Base-by-base conservation (phyloP, 2,113 vertebrate species). In the Rostratula benghalensis region DNA sequence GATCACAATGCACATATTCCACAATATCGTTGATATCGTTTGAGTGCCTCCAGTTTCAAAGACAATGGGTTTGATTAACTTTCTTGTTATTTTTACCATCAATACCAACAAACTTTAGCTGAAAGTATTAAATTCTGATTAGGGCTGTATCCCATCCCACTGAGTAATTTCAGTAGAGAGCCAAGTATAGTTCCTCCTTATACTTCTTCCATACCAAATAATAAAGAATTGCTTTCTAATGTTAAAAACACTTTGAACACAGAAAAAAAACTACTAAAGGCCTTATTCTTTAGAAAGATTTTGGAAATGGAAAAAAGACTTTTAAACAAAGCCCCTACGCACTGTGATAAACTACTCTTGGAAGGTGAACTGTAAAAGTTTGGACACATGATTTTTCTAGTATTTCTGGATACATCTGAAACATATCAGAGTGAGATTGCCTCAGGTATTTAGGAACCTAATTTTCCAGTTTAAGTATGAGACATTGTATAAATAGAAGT, bases 1-100 rank as follows among this genome's bases (percentile, higher is more conserved):
- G 50, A 30, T 28, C 19, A 16, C 10, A 13, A 8, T 24, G 6
- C 23, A 8, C 1, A 1, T 16, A 17, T 27, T 41, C 53, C 53
- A 25, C 13, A 50, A 1, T 2, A 21, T 11, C 11, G 3, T 13
- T 11, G 4, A 17, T 27, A 6, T 0, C 20, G 7, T n/a, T 20
- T 7, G 14, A 79, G 19, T 1, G 8, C 14, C 45, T 46, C n/a
- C 30, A 25, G 0, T 48, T 39, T 33, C 39, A 73, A 22, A 56
- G 43, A 9, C 4, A 21, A 2, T 27, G 8, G 7, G 16, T 21
- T 4, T 9, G 37, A 63, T 67, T 69, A 65, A n/a, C 3, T 22
- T 33, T 31, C 30, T 50, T 22, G 30, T 22, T 27, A 19, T 31
- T 46, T 11, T 14, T 17, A 43, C 12, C n/a, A 19, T 9, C 59